Percentiles rank a stretch among this genome's conserved stretches.
Conservation (phyloP, 2,797 vertebrate species). For the Clarias fuscus region DNA sequence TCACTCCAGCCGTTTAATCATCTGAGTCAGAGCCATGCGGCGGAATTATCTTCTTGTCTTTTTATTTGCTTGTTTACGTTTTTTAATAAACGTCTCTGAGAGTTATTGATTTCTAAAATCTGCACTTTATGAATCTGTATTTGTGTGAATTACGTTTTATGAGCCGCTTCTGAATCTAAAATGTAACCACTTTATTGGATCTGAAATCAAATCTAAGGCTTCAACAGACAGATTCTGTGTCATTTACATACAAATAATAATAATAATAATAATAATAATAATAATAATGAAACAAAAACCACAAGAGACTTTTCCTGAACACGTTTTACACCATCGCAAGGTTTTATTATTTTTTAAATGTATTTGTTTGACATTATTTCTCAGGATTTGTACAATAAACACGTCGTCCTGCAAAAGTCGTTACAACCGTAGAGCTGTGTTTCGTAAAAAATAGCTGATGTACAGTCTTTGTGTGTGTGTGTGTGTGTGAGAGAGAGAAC, state of each 20-base stretch:
- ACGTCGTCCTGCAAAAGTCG: conserved; percentile 99
- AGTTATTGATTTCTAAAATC: background rate
- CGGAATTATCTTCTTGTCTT: background rate
- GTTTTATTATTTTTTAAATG: conserved; percentile 68
- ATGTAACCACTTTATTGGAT: background rate
- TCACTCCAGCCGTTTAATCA: background rate
- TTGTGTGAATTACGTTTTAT: background rate
- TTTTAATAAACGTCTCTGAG: too few species aligned
- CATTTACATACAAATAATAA: too few species aligned
- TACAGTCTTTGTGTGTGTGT: conserved; percentile 80
- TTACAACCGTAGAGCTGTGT: conserved; percentile 99
- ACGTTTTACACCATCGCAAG: conserved; percentile 69
- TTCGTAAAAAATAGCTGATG: conserved; percentile 99
- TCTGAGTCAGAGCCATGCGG: background rate
- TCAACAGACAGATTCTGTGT: background rate
- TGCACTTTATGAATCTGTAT: background rate
- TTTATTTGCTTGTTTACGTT: too few species aligned
- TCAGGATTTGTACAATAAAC: conserved; percentile 99
- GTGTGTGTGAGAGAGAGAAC: background rate
- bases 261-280: too few species aligned
- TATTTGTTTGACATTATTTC: conserved; percentile 89
- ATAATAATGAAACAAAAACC: background rate
- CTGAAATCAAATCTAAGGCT: too few species aligned
- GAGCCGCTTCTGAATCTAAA: background rate
- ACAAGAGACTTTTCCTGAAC: conserved; percentile 46